Conservation (phyloP, 2,797 vertebrate species). For the Nasua narica region DNA sequence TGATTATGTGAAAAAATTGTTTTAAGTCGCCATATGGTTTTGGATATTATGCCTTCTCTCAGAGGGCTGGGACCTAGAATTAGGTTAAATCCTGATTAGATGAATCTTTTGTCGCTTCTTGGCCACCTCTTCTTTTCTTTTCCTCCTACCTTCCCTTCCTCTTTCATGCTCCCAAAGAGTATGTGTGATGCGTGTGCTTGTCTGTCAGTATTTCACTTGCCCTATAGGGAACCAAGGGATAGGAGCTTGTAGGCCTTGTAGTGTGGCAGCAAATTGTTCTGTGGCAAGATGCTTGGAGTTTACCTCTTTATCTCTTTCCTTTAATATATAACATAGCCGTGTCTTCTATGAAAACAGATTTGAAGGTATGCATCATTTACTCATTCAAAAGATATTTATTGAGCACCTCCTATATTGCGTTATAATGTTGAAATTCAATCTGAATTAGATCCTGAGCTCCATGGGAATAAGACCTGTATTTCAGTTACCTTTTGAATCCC, state of each 20-base stretch:
- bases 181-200: fast-evolving
- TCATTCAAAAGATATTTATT: background rate
- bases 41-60: background rate
- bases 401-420: background rate
- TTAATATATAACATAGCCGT: background rate
- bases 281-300: background rate
- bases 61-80: background rate
- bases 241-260: fast-evolving
- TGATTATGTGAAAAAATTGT: background rate
- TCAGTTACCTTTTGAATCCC: background rate
- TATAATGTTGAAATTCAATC: background rate
- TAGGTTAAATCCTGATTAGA: background rate
- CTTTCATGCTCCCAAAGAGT: background rate
- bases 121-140: background rate
- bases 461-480: background rate
- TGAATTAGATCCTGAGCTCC: background rate
- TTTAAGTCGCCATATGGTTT: background rate
- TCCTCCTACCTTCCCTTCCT: background rate
- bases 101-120: background rate
- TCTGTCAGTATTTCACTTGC: background rate
- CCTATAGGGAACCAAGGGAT: background rate
- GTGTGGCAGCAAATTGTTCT: background rate
- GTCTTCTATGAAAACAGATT: background rate
- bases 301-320: background rate
- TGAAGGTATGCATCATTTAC: background rate